A percentile compares a stretch with the other conserved stretches of the same genome.
phyloP scores from a whole-genome alignment of 2,113 vertebrate genomes.

The Rhinolophus ferrumequinum region DNA sequence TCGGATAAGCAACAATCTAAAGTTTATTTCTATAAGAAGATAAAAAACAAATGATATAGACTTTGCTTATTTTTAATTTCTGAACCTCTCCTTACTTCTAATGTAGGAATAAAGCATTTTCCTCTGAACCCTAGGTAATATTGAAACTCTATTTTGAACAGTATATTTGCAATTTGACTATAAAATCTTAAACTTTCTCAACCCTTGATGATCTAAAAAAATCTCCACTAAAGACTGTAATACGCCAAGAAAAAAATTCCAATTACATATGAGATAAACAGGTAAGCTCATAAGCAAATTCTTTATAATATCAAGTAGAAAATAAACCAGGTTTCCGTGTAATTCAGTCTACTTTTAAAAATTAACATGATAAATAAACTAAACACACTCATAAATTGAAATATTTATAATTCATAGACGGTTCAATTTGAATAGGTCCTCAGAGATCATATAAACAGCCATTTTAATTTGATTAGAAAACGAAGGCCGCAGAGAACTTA shows the following conservation, averaged over 20 bases:
- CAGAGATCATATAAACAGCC: neutral
- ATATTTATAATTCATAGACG: neutral
- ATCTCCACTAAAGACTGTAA: neutral
- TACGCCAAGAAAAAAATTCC: neutral
- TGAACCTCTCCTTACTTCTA: neutral
- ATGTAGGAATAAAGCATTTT: neutral
- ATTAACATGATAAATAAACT: neutral
- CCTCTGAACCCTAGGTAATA: neutral
- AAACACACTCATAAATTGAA: neutral
- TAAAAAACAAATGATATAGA: neutral
- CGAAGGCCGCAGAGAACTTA: neutral
- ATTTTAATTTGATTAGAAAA: conserved; percentile 11
- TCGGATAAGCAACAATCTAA: neutral
- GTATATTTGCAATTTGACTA: neutral
- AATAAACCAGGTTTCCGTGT: neutral
- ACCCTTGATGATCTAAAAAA: neutral
- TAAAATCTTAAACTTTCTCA: neutral
- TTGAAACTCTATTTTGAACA: neutral
- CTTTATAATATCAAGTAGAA: neutral
- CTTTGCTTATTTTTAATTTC: neutral
- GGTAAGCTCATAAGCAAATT: conserved; percentile 2
- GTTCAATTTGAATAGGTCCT: neutral
- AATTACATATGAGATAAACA: neutral
- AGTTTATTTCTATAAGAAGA: neutral
- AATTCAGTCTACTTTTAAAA: neutral